Evolutionary conservation across 2,888 invertebrate genomes (phyloP).

Genomic region (Noctua pronuba): DNA sequence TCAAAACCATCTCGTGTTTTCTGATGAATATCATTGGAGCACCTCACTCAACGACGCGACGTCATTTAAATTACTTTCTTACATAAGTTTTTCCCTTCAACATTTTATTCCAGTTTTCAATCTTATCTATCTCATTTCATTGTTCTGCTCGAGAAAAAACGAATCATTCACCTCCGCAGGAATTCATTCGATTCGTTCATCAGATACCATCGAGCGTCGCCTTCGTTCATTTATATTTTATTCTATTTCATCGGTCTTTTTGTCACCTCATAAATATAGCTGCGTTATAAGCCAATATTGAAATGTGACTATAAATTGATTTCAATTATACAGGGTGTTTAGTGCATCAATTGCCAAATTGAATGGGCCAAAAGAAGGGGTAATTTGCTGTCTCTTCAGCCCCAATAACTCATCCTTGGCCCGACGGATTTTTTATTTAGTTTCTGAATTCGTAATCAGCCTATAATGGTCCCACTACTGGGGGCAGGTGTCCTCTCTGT

Average conservation of each 20-base stretch:
- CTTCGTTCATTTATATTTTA: conserved; percentile 63
- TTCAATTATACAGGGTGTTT: background rate
- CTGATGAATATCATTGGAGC: background rate
- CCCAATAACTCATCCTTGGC: background rate
- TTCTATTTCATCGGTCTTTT: conserved; percentile 54
- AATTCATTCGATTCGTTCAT: conserved; percentile 73
- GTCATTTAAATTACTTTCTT: conserved; percentile 42
- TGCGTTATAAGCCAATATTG: conserved; percentile 41
- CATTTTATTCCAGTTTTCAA: conserved; percentile 50
- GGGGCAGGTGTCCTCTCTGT: background rate
- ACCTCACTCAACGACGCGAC: conserved; percentile 1
- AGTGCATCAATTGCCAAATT: background rate
- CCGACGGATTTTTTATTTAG: background rate
- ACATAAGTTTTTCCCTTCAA: conserved; percentile 27
- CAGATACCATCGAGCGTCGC: conserved; percentile 67
- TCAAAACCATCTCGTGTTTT: background rate
- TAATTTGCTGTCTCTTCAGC: too few relatives aligned
- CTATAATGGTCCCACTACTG: background rate
- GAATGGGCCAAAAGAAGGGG: background rate
- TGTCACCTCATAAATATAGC: conserved; percentile 61
- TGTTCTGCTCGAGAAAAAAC: conserved; percentile 58
- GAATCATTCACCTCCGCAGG: conserved; percentile 61
- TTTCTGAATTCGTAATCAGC: background rate
- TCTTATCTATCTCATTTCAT: conserved; percentile 54
- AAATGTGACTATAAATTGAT: conserved; percentile 29